Conservation (phyloP, 2,113 vertebrate genomes). For the Sula dactylatra region DNA sequence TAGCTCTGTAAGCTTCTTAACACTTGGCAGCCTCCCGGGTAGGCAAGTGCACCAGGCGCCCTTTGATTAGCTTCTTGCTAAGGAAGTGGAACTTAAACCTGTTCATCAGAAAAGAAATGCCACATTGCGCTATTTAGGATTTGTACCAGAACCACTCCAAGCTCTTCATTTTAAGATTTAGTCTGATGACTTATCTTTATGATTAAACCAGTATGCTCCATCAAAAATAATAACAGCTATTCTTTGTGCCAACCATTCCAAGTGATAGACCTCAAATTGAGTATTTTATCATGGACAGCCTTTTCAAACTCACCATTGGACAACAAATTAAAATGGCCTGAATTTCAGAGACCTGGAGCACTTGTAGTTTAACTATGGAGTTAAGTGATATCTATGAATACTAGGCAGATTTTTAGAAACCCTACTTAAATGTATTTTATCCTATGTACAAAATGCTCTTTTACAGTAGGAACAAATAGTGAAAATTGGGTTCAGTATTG, state of each 20-base stretch:
- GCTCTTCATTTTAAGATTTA: not conserved
- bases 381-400: not conserved
- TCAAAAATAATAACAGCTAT: not conserved
- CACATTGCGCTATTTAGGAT: not conserved
- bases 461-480: not conserved
- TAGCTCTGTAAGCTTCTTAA: not conserved
- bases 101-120: not conserved
- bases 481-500: not conserved
- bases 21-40: not conserved
- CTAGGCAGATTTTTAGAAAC: not conserved
- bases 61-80: not conserved
- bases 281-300: not conserved
- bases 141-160: not conserved
- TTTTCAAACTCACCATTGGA: not conserved
- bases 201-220: not conserved
- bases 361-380: not conserved
- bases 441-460: not conserved
- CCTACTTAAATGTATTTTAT: not conserved
- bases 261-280: not conserved
- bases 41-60: not conserved
- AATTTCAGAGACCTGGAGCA: not conserved
- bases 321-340: not conserved
- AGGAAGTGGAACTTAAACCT: not conserved
- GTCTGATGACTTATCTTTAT: not conserved
- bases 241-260: not conserved